Evolutionary conservation across 1,140 invertebrate species (phyloP), one percentile per base, ranked within the genome.

Genomic region (Lamellibrachia luymesi): DNA sequence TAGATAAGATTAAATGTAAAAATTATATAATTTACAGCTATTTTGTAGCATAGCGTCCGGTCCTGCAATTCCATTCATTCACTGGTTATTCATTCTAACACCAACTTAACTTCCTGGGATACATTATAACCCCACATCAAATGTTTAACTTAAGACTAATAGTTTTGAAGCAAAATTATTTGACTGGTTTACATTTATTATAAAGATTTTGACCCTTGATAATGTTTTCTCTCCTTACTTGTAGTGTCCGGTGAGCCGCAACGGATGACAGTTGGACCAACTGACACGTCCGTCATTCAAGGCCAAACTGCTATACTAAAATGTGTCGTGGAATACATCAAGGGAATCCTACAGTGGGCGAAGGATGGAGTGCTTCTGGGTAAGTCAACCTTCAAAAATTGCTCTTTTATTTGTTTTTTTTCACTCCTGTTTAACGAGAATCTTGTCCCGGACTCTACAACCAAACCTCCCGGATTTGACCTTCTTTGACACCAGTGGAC

Each of bases 341-440:
- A 97, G 27, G 98, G 98, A 25, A 97, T 97, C 94, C 98, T 99
- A 93, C 98, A 99, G 95, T 99, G 98, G 98, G 98, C 98, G 91
- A 99, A 99, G 96, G 98, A 99, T 96, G 98, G 98, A 93, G 98
- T 99, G 95, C 98, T 98, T 51, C 97, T 99, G 94, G 95, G 95
- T 95, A 93, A 93, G 94, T 94, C 2, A 2, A 27, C 22, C 90
- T 38, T 91, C 27, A 10, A 6, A 91, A 38, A 1, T 6, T 91
- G 8, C 6, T 91, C 8, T 25, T 91, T 38, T 91, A 38, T 91
- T 91, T 27, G 8, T 50, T 91, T 13, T 91, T 91, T 50, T 50
- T 38, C 38, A 38, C 38, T 38, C 1, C 38, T 38, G 38, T 38
- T 38, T 38, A 38, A 38, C 38, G 38, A 38, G 38, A 38, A 38